Evolutionary conservation across 2,113 vertebrate genomes (phyloP).

Genomic region (Tylochromis polylepis): DNA sequence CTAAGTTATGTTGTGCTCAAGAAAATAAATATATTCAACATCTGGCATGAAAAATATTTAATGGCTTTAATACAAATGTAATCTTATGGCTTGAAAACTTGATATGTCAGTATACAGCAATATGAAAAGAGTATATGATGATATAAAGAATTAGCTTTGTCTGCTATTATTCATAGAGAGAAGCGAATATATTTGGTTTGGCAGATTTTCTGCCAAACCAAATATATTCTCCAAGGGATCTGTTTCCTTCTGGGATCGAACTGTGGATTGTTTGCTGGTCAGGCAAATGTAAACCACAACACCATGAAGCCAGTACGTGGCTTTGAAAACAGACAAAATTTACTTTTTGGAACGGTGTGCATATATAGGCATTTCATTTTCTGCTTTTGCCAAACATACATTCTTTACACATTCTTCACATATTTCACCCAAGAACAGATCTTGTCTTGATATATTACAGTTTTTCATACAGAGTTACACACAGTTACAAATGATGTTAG

Average conservation of each 20-base stretch:
- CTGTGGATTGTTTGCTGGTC: neutral
- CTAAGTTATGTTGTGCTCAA: neutral
- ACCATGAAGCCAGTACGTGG: neutral
- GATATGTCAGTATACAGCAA: neutral
- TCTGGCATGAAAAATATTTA: neutral
- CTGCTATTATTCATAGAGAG: neutral
- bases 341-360: neutral
- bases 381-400: neutral
- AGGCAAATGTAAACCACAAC: neutral
- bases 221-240: neutral
- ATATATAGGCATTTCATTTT: neutral
- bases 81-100: neutral
- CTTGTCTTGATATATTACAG: neutral
- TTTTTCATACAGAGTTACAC: neutral
- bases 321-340: neutral
- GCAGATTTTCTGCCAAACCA: no score
- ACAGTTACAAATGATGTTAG: neutral
- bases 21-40: neutral
- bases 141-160: neutral
- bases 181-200: neutral
- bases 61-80: neutral
- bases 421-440: neutral
- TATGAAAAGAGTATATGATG: neutral
- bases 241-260: rapidly evolving
- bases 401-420: neutral